Percentiles rank a stretch among this genome's conserved stretches.
Evolutionary conservation across 1,140 invertebrate genomes (phyloP).

Genomic region (Meloidogyne chitwoodi): DNA sequence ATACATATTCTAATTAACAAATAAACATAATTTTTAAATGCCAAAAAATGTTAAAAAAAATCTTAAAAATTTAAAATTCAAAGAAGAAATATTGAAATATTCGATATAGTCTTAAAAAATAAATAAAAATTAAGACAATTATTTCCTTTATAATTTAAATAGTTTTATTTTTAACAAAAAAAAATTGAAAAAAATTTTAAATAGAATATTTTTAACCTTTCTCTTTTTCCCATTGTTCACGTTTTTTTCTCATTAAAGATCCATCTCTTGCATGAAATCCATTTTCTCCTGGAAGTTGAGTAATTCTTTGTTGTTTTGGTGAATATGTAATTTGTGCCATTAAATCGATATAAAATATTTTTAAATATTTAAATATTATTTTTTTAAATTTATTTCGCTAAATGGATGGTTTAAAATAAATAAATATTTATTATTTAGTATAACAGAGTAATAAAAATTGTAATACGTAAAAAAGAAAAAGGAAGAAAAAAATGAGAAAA

Average conservation of each 20-base stretch:
- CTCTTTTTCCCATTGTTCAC: conserved; percentile 33
- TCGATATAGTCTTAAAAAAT: too few species aligned
- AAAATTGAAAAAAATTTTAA: too few species aligned
- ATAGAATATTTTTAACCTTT: conserved; percentile 15
- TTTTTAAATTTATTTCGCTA: not conserved
- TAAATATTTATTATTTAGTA: not conserved
- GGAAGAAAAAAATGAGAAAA: not conserved
- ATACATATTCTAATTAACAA: too few species aligned
- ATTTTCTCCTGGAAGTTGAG: conserved; percentile 28
- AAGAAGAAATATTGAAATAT: too few species aligned
- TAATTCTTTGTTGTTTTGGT: not conserved
- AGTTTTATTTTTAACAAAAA: too few species aligned
- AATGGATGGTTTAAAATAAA: not conserved
- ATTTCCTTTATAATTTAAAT: too few species aligned
- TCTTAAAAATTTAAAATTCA: too few species aligned
- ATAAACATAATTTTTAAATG: too few species aligned
- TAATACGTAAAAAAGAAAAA: not conserved
- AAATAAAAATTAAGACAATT: too few species aligned
- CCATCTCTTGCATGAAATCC: conserved; percentile 26
- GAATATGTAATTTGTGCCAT: not conserved
- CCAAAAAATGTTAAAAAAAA: too few species aligned
- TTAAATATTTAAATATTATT: not conserved
- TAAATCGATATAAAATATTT: not conserved
- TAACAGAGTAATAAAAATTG: not conserved
- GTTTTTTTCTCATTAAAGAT: conserved; percentile 26